phyloP scores from a whole-genome alignment of 2,113 vertebrate genomes.

The Ophiodon elongatus region DNA sequence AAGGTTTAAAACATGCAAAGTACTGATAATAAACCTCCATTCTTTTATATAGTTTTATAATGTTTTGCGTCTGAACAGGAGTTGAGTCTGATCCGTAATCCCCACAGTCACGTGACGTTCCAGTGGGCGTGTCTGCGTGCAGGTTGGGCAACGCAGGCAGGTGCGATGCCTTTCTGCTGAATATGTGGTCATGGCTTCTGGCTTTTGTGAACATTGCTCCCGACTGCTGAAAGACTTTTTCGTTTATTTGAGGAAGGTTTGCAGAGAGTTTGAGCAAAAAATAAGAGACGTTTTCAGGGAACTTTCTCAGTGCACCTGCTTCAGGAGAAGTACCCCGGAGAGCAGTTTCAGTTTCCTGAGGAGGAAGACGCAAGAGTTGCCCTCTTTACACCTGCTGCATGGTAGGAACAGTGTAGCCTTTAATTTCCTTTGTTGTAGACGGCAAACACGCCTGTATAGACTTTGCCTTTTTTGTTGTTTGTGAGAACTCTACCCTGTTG shows the following conservation, averaged over 20 bases:
- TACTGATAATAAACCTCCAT: background rate
- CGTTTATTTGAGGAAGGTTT: slow-evolving; percentile 64
- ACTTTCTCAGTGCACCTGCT: slow-evolving; percentile 77
- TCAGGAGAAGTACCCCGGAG: slow-evolving; percentile 42
- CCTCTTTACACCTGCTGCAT: slow-evolving; percentile 75
- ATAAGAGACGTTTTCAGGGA: slow-evolving; percentile 75
- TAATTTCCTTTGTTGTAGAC: slow-evolving; percentile 5
- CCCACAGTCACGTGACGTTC: slow-evolving; percentile 12
- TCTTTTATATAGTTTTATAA: background rate
- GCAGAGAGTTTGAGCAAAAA: slow-evolving; percentile 63
- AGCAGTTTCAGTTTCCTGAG: slow-evolving; percentile 60
- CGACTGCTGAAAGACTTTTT: slow-evolving; percentile 75
- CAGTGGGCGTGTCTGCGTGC: slow-evolving; percentile 20
- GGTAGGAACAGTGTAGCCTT: slow-evolving; percentile 65
- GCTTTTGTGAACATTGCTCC: slow-evolving; percentile 80
- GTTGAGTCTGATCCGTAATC: background rate
- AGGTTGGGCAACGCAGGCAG: background rate
- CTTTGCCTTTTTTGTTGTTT: background rate
- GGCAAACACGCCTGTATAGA: background rate
- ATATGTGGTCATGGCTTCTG: slow-evolving; percentile 67
- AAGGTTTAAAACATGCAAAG: background rate
- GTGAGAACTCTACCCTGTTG: background rate
- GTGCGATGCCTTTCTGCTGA: background rate
- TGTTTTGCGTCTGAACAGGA: background rate
- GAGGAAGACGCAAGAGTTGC: slow-evolving; percentile 13